Percentiles rank a stretch among this genome's conserved stretches.
Conservation (phyloP, 1,140 invertebrate genomes). For the Paraescarpia echinospica region DNA sequence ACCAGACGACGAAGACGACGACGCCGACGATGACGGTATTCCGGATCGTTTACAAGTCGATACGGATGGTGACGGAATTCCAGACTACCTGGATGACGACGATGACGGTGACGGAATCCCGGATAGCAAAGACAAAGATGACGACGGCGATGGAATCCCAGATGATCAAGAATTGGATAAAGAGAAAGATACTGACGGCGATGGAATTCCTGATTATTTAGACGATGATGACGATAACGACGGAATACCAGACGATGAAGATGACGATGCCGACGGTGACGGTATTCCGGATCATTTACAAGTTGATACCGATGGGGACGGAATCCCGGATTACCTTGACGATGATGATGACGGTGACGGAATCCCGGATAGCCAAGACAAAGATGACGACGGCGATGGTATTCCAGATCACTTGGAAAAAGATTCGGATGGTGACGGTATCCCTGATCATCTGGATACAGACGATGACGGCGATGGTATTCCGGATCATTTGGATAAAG, state of each 20-base stretch:
- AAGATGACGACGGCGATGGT: conserved; percentile 26
- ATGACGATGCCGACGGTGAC: conserved; percentile 42
- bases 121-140: conserved; percentile 35
- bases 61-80: conserved; percentile 35
- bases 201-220: conserved; percentile 39
- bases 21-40: conserved; percentile 43
- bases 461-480: conserved; percentile 34
- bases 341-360: conserved; percentile 30
- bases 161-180: conserved; percentile 39
- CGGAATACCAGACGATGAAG: conserved; percentile 31
- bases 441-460: conserved; percentile 26
- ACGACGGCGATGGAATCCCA: conserved; percentile 38
- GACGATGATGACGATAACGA: conserved; percentile 41
- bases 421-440: conserved; percentile 37
- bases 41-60: conserved; percentile 36
- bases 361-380: conserved; percentile 11
- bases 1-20: conserved; percentile 46
- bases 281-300: conserved; percentile 40
- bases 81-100: conserved; percentile 28
- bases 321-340: conserved; percentile 43
- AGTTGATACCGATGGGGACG: conserved; percentile 45
- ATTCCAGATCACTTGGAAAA: conserved; percentile 39
- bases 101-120: conserved; percentile 38
- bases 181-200: conserved; percentile 38
- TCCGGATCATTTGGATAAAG: conserved; percentile 37